A percentile compares a stretch with the other conserved stretches of the same genome.
Evolutionary conservation across 2,113 vertebrate genomes (phyloP).

Genomic region (Gobio gobio): DNA sequence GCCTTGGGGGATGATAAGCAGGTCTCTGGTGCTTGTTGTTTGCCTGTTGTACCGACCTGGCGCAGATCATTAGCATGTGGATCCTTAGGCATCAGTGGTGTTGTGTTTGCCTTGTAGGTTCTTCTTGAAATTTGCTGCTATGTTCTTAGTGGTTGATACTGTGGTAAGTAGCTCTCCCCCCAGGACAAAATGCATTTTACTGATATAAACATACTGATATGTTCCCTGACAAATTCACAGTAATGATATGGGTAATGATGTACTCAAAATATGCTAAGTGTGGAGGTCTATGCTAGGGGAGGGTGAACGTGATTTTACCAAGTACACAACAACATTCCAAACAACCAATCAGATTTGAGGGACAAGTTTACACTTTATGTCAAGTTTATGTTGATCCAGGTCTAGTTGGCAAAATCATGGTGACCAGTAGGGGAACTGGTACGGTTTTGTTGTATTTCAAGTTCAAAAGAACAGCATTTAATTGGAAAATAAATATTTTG

Average conservation of each 20-base stretch:
- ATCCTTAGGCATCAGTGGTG: background rate
- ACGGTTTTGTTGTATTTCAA: background rate
- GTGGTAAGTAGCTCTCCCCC: background rate
- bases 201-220: background rate
- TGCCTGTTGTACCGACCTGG: constrained; percentile 6
- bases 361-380: too few species aligned
- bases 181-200: background rate
- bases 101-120: background rate
- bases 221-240: background rate
- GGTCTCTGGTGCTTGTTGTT: constrained; percentile 1
- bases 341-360: too few species aligned
- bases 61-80: constrained; percentile 22
- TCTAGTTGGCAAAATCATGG: too few species aligned
- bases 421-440: background rate
- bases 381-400: too few species aligned
- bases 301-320: too few species aligned
- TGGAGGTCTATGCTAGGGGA: background rate
- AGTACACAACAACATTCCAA: too few species aligned
- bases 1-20: background rate
- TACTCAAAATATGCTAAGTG: background rate
- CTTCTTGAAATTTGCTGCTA: background rate
- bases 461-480: too few species aligned
- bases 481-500: too few species aligned
- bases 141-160: background rate
- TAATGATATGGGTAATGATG: background rate